Percentiles rank a stretch among this genome's conserved stretches.
Evolutionary conservation across 2,797 vertebrate species (phyloP).

Genomic region (Chrysocyon brachyurus): DNA sequence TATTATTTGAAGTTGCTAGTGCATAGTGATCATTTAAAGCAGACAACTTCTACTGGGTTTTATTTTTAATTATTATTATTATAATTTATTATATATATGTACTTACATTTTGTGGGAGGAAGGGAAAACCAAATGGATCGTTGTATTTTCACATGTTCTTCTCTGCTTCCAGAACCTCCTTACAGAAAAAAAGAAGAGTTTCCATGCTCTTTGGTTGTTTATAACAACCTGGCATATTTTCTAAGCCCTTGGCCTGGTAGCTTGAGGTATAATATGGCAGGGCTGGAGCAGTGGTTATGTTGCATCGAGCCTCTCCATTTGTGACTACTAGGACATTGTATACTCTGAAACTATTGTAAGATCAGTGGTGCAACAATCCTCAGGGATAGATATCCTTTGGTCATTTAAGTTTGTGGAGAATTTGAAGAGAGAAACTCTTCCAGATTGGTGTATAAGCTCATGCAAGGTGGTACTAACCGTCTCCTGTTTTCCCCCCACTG

Average conservation of each 20-base stretch:
- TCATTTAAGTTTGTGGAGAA: neutral
- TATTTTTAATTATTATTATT: neutral
- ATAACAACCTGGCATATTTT: neutral
- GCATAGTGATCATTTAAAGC: neutral
- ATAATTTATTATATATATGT: neutral
- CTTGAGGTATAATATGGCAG: neutral
- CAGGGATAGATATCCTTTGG: neutral
- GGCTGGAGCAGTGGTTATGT: neutral
- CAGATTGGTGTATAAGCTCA: rapidly evolving
- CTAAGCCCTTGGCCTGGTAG: neutral
- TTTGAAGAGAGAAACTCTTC: neutral
- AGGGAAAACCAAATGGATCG: neutral
- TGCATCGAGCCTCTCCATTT: neutral
- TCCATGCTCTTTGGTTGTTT: rapidly evolving
- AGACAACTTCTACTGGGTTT: neutral
- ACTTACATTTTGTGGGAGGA: neutral
- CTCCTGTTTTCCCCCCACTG: neutral
- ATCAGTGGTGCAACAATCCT: neutral
- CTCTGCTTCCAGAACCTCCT: neutral
- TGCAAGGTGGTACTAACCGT: neutral
- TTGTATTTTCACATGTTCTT: neutral
- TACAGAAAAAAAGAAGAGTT: neutral
- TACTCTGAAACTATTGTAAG: neutral
- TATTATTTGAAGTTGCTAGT: neutral
- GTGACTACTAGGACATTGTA: neutral